A percentile compares a stretch with the other conserved stretches of the same genome.
Conservation (phyloP, 2,797 vertebrate genomes). For the Perdix hodgsoniae region DNA sequence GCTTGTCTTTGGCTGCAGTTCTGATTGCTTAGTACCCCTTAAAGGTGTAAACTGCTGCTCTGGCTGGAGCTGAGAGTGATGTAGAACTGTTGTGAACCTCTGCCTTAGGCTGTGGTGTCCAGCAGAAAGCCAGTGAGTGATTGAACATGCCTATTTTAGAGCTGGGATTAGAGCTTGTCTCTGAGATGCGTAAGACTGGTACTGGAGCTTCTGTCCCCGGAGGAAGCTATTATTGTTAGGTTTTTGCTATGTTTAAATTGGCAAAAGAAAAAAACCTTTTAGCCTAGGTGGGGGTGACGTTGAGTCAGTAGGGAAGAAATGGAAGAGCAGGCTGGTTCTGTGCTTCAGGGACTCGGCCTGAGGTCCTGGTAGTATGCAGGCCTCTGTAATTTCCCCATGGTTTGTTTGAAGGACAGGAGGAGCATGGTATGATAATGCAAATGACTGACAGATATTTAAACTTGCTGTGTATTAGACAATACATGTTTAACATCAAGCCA, state of each 20-base stretch:
- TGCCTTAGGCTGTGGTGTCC: accelerated
- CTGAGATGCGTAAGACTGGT: not conserved
- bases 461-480: not conserved
- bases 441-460: not conserved
- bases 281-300: not conserved
- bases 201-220: not conserved
- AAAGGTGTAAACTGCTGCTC: not conserved
- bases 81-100: not conserved
- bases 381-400: not conserved
- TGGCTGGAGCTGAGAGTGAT: not conserved
- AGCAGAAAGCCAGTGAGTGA: not conserved
- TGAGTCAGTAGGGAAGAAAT: not conserved
- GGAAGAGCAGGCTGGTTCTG: not conserved
- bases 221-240: not conserved
- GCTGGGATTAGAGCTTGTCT: not conserved
- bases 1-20: not conserved
- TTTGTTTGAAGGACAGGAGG: not conserved
- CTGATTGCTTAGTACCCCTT: not conserved
- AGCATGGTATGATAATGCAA: not conserved
- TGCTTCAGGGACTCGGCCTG: not conserved
- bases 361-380: not conserved
- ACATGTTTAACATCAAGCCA: not conserved
- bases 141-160: accelerated
- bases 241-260: not conserved
- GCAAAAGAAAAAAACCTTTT: not conserved